Percentiles rank a stretch among this genome's conserved stretches.
Conservation (phyloP, 64 coral and sea anemone species). For the Pachyseris speciosa region DNA sequence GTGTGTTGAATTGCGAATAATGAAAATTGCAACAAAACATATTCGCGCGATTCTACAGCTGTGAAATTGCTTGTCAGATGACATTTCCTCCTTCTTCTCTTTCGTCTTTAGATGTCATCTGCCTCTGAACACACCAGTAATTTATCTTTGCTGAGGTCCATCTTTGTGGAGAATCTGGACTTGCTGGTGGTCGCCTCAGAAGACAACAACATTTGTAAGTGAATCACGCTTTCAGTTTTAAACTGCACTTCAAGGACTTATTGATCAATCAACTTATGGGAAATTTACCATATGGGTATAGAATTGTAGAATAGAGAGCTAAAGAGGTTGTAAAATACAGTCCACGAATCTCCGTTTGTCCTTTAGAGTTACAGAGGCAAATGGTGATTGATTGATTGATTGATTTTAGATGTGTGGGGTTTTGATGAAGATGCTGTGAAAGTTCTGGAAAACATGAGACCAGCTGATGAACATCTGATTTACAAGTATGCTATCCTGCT, state of each 20-base stretch:
- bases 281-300: too few relatives aligned
- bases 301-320: too few relatives aligned
- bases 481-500: conserved; percentile 93
- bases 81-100: background rate
- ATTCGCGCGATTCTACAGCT: too few relatives aligned
- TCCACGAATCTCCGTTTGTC: too few relatives aligned
- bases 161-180: conserved; percentile 94
- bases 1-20: too few relatives aligned
- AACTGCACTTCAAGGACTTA: too few relatives aligned
- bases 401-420: conserved; percentile 94
- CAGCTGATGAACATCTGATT: conserved; percentile 86
- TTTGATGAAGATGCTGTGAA: conserved; percentile 96
- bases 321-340: too few relatives aligned
- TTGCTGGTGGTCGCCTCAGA: conserved; percentile 91
- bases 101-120: conserved; percentile 43
- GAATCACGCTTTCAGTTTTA: background rate
- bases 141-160: conserved; percentile 78
- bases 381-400: too few relatives aligned
- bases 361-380: too few relatives aligned
- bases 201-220: conserved; percentile 99
- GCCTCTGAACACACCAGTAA: conserved; percentile 77
- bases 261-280: too few relatives aligned
- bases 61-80: too few relatives aligned
- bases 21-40: too few relatives aligned
- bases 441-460: conserved; percentile 93